Conservation (phyloP, 2,888 invertebrate genomes). For the Nomada ferruginata region DNA sequence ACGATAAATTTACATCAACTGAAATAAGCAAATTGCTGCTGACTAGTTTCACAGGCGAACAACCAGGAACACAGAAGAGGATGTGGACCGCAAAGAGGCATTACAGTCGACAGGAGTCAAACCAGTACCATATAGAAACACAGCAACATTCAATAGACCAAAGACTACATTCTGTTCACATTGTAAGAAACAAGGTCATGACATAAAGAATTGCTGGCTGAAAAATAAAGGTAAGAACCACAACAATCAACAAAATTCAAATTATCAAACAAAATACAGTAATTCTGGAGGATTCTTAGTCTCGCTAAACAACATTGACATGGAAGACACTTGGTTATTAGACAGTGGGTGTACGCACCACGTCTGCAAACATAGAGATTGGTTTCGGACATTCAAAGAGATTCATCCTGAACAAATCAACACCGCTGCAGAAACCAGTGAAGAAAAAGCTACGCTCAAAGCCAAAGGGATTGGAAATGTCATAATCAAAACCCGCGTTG, state of each 20-base stretch:
- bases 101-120: not conserved
- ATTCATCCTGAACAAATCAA: too few species aligned
- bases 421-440: too few species aligned
- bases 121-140: not conserved
- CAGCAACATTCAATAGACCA: too few species aligned
- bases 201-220: not conserved
- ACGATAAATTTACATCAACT: not conserved
- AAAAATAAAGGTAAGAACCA: not conserved
- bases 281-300: not conserved
- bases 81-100: not conserved
- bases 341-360: conserved; percentile 3
- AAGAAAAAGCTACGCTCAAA: too few species aligned
- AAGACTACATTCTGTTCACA: too few species aligned
- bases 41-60: not conserved
- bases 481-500: too few species aligned
- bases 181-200: too few species aligned
- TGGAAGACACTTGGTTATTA: not conserved
- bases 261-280: not conserved
- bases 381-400: not conserved
- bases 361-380: not conserved
- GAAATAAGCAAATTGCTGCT: not conserved
- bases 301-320: too few species aligned
- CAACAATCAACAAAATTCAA: not conserved
- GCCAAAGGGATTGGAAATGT: too few species aligned
- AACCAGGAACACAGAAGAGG: not conserved